A percentile compares a stretch with the other conserved stretches of the same genome.
Conservation (phyloP, 2,888 invertebrate species). For the Priocnemis perturbator region DNA sequence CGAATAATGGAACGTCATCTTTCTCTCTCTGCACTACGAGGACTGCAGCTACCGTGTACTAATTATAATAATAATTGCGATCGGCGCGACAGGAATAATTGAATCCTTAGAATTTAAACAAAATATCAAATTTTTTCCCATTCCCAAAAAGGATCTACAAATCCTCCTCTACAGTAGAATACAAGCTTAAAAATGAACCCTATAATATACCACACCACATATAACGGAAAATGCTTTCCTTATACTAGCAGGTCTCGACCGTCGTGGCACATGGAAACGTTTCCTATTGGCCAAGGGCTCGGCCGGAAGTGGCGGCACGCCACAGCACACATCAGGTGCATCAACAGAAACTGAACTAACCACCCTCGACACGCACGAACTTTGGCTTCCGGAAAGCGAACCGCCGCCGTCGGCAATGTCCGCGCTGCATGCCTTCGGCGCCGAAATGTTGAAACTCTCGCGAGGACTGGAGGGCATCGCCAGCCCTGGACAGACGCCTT, state of each 20-base stretch:
- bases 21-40: no score
- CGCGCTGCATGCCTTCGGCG: slow-evolving; percentile 90
- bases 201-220: no score
- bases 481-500: slow-evolving; percentile 45
- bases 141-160: no score
- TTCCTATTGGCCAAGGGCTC: slow-evolving; percentile 76
- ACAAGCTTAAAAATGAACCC: no score
- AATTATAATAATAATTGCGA: no score
- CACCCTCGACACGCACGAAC: slow-evolving; percentile 88
- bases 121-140: no score
- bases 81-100: no score
- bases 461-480: slow-evolving; percentile 86
- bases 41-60: no score
- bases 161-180: no score
- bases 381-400: slow-evolving; percentile 86
- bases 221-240: background rate
- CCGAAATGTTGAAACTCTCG: slow-evolving; percentile 90
- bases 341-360: slow-evolving; percentile 91
- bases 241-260: slow-evolving; percentile 77
- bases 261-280: slow-evolving; percentile 87
- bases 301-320: slow-evolving; percentile 74
- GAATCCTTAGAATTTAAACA: no score
- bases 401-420: slow-evolving; percentile 89
- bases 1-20: no score
- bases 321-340: slow-evolving; percentile 84